phyloP scores from a whole-genome alignment of 2,888 invertebrate species.

The Tetramorium bicarinatum region DNA sequence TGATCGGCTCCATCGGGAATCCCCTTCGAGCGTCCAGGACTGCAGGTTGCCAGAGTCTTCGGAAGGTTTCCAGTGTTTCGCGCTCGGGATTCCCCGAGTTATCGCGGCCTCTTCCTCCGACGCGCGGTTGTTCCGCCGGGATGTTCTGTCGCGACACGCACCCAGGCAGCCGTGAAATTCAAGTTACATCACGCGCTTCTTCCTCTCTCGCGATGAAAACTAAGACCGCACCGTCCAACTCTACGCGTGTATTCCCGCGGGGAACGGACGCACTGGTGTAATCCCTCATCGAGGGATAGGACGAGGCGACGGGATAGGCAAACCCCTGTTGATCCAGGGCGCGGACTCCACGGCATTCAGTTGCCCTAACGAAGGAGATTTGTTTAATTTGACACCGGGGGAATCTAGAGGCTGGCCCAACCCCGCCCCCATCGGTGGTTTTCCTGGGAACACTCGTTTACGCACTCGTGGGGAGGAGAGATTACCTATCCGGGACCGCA shows the following conservation, averaged over 20 bases:
- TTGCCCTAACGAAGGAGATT: constrained; percentile 75
- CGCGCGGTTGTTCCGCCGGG: not conserved
- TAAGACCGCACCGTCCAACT: not conserved
- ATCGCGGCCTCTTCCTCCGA: not conserved
- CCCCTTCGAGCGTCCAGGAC: not conserved
- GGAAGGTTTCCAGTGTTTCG: not conserved
- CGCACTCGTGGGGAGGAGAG: constrained; percentile 70
- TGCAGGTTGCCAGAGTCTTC: not conserved
- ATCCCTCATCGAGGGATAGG: not conserved
- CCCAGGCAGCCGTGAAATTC: not conserved
- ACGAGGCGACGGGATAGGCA: not conserved
- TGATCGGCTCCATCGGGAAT: constrained; percentile 58
- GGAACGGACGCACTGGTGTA: not conserved
- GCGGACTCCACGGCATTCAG: constrained; percentile 42
- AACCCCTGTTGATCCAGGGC: constrained; percentile 17
- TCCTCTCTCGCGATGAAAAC: not conserved
- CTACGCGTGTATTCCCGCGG: not conserved
- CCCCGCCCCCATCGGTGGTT: constrained; percentile 77
- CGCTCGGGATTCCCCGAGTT: not conserved
- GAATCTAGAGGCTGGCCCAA: constrained; percentile 69
- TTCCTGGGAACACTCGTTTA: constrained; percentile 72
- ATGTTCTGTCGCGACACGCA: not conserved
- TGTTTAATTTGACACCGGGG: constrained; percentile 73
- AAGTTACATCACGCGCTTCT: constrained; percentile 9
- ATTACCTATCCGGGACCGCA: constrained; percentile 76